phyloP scores from a whole-genome alignment of 1,140 invertebrate genomes.

The Coenobita brevimanus region DNA sequence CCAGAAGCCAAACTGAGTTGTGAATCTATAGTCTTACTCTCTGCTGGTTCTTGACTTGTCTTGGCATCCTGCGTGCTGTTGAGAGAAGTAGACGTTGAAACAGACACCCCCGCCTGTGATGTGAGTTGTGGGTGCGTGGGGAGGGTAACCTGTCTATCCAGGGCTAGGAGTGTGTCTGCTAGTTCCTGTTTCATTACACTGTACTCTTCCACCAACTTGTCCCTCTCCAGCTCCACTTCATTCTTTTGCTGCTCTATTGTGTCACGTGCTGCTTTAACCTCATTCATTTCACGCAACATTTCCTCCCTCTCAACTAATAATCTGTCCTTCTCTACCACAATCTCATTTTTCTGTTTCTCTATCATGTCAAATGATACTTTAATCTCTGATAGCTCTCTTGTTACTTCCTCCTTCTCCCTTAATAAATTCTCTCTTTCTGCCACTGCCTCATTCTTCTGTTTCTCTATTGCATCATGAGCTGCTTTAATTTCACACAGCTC shows the following conservation, averaged over 20 bases:
- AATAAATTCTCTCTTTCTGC: too few species aligned
- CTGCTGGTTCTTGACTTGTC: background rate
- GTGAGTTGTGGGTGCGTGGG: constrained; percentile 12
- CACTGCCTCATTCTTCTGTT: too few species aligned
- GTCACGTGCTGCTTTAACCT: background rate
- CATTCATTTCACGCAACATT: background rate
- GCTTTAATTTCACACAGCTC: too few species aligned
- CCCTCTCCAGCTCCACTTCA: constrained; percentile 17
- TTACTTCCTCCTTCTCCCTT: too few species aligned
- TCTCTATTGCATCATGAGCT: too few species aligned
- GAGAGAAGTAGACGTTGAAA: constrained; percentile 10
- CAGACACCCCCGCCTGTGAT: background rate
- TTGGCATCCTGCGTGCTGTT: background rate
- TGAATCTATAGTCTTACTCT: background rate
- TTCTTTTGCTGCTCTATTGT: constrained; percentile 19
- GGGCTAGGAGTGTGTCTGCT: constrained; percentile 8
- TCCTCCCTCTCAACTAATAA: background rate
- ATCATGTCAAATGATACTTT: too few species aligned
- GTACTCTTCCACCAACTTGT: constrained; percentile 23
- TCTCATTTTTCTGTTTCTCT: background rate
- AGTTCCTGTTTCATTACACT: constrained; percentile 27
- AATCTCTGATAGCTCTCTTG: too few species aligned
- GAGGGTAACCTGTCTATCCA: constrained; percentile 23
- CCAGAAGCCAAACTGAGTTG: too few species aligned
- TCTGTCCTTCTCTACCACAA: background rate